Base-by-base conservation (phyloP, 2,888 invertebrate genomes). In the Drosophila borborema region DNA sequence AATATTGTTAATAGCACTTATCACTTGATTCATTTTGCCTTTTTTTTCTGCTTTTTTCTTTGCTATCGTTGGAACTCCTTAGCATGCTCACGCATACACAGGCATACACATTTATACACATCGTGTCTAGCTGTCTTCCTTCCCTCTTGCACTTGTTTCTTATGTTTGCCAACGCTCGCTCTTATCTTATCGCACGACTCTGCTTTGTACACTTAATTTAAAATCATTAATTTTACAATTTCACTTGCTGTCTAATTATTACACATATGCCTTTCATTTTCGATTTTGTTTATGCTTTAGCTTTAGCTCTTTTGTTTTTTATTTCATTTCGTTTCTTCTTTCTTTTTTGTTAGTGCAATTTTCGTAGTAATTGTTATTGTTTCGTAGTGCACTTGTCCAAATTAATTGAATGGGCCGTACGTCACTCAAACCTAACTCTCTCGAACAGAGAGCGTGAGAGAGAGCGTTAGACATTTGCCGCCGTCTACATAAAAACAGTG, bases 371-470 rank as follows among this genome's bases (percentile, higher is more conserved):
- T 86, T 81, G 81, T 83, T 88, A 65, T 88, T 77, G 74, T 88
- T 84, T 86, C 75, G 69, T 63, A 75, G 73, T 89, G 87, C 86
- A 86, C 86, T 86, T 89, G 86, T 85, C 86, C 81, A 86, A 86
- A 83, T 83, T 83, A 83, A 86, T 86, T 86, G 86, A 85, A 81
- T 81, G 81, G 69, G 62, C 60, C 59, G 69, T 23, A 59, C 67
- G 67, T 72, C 67, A 74, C 75, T 80, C 74, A 74, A 69, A 48
- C 45, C 51, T 41, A 43, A 34, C 28, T 54, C 40, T 41, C 16
- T 38, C 38, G 60, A 51, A 49, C 55, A 6, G 56, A 74, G 63
- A 51, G 54, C 23, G 48, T 16, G n/a, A 46, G 43, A 69, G 40
- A 46, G 43, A 69, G 43, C 56, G 51, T 64, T 63, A 64, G 65